These are phyloP conservation scores for Pangasius macronema DNA, from an alignment of 2,797 vertebrate species.

Conservation along the genomic window DNA sequence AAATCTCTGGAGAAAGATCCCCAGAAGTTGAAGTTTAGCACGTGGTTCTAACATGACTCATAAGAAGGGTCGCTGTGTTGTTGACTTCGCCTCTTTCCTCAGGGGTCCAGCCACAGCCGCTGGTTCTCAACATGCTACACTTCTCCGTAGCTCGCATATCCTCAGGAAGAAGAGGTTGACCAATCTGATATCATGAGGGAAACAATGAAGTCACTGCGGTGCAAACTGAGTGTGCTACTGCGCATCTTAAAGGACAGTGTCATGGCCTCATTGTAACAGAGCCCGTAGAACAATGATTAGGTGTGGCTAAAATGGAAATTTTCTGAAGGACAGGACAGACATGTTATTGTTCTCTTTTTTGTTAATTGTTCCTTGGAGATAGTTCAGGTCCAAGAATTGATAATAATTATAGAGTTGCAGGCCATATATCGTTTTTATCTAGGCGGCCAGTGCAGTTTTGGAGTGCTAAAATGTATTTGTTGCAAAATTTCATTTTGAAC, in stretches of 20 bases:
- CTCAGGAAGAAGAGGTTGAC: constrained; percentile 70
- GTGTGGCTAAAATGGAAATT: constrained; percentile 67
- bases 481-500: background rate
- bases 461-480: background rate
- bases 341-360: constrained; percentile 51
- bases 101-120: constrained; percentile 40
- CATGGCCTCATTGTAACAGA: constrained; percentile 18
- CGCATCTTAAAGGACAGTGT: constrained; percentile 46
- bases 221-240: constrained; percentile 42
- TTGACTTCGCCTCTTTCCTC: constrained; percentile 20
- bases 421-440: background rate
- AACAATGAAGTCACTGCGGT: constrained; percentile 64
- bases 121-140: background rate
- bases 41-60: background rate
- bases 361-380: constrained; percentile 23
- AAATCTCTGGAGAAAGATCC: background rate
- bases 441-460: background rate
- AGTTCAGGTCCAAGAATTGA: background rate
- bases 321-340: constrained; percentile 61
- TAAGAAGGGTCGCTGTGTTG: constrained; percentile 20
- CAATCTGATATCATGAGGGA: constrained; percentile 70
- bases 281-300: constrained; percentile 66
- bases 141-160: constrained; percentile 63
- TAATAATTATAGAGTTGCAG: background rate
- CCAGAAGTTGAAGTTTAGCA: background rate